A percentile compares a stretch with the other conserved stretches of the same genome.
phyloP scores from a whole-genome alignment of 1,140 invertebrate genomes.

The Drosophila mojavensis region DNA sequence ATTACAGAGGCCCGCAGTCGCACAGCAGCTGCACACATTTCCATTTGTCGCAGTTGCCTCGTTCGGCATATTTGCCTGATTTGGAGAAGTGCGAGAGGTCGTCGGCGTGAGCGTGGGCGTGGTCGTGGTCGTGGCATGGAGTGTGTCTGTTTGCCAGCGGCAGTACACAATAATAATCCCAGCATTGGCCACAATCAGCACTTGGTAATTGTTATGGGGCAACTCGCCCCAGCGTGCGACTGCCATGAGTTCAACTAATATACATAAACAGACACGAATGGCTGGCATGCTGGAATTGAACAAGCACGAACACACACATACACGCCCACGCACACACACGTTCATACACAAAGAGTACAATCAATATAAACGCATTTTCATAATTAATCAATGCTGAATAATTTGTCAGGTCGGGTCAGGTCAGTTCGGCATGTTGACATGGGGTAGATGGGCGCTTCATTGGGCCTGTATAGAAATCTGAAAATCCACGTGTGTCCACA shows the following conservation, averaged over 20 bases:
- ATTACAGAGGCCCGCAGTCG: too few species aligned
- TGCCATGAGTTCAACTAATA: conserved; percentile 46
- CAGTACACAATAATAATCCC: conserved; percentile 62
- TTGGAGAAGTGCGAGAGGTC: neutral
- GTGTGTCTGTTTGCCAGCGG: conserved; percentile 52
- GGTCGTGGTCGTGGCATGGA: neutral
- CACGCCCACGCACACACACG: neutral
- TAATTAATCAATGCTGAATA: conserved; percentile 82
- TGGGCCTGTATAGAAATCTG: neutral
- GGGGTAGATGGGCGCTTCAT: neutral
- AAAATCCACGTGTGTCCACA: conserved; percentile 3
- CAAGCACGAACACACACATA: conserved; percentile 10
- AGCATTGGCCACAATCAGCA: conserved; percentile 40
- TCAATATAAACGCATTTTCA: conserved; percentile 82
- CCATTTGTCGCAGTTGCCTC: conserved; percentile 6
- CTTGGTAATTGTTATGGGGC: conserved; percentile 54
- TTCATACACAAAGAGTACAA: conserved; percentile 41
- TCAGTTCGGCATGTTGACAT: conserved; percentile 38
- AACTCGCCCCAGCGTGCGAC: neutral
- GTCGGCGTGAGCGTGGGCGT: too few species aligned
- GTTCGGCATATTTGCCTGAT: conserved; percentile 30
- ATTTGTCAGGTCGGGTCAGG: conserved; percentile 58
- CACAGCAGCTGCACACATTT: neutral
- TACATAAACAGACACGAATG: conserved; percentile 68
- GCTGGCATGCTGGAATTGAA: conserved; percentile 40